phyloP scores from a whole-genome alignment of 2,797 vertebrate genomes.

The Gallinago stenura region DNA sequence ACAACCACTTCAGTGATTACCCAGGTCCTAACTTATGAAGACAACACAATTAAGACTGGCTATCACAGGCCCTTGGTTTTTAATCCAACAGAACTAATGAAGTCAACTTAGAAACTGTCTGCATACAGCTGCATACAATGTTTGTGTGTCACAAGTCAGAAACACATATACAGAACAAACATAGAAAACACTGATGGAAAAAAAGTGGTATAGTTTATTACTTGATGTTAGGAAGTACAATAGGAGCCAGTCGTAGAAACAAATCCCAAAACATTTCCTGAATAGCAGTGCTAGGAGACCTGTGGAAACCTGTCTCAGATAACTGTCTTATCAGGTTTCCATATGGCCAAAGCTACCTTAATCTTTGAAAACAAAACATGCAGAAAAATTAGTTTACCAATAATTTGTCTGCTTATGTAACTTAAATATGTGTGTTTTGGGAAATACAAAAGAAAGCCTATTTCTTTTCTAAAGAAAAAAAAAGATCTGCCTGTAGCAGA shows the following conservation, averaged over 20 bases:
- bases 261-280: background rate
- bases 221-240: background rate
- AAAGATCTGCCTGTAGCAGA: background rate
- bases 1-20: background rate
- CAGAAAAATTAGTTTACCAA: background rate
- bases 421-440: fast-evolving
- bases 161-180: background rate
- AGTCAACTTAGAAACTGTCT: background rate
- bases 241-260: background rate
- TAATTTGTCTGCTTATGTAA: background rate
- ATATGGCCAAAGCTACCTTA: background rate
- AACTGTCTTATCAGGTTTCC: background rate
- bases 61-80: background rate
- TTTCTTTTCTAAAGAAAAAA: background rate
- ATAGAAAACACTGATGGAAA: background rate
- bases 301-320: background rate
- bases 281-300: background rate
- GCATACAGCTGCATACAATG: background rate
- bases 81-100: background rate
- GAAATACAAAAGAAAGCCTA: background rate
- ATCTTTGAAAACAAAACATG: background rate
- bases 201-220: background rate
- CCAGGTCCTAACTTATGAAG: background rate
- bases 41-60: background rate
- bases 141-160: background rate